phyloP scores from a whole-genome alignment of 1,140 invertebrate genomes.

The Meloidogyne floridensis region DNA sequence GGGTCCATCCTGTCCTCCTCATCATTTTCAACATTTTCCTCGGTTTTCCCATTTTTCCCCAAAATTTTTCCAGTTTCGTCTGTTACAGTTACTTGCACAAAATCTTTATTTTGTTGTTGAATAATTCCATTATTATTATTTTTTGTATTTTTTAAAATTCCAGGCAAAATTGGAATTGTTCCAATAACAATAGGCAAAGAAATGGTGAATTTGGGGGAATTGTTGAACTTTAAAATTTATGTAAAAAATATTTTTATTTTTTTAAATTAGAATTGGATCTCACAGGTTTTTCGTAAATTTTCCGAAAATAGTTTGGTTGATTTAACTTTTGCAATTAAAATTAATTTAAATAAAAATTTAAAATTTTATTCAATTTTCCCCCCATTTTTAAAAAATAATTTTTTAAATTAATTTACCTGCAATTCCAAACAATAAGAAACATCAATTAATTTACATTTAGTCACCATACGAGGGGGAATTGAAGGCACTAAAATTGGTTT shows the following conservation, averaged over 20 bases:
- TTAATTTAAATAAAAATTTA: no score
- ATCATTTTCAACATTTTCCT: neutral
- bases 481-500: conserved; percentile 54
- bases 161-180: conserved; percentile 58
- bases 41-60: neutral
- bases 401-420: conserved; percentile 42
- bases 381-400: neutral
- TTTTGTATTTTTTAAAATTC: neutral
- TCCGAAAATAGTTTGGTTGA: neutral
- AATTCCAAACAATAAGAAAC: conserved; percentile 57
- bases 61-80: neutral
- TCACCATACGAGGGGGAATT: conserved; percentile 51
- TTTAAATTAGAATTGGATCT: no score
- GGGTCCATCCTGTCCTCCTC: conserved; percentile 36
- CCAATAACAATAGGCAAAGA: conserved; percentile 58
- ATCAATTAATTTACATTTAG: conserved; percentile 61
- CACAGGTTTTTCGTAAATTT: neutral
- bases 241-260: neutral
- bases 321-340: no score
- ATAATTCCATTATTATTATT: conserved; percentile 2
- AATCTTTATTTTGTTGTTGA: conserved; percentile 2
- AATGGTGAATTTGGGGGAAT: conserved; percentile 44
- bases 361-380: no score
- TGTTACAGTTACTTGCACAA: neutral
- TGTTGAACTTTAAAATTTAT: neutral